Percentiles rank a stretch among this genome's conserved stretches.
These are phyloP conservation scores for Halcyon leucocephala DNA, from an alignment of 2,797 vertebrate genomes.

Conservation along the genomic window DNA sequence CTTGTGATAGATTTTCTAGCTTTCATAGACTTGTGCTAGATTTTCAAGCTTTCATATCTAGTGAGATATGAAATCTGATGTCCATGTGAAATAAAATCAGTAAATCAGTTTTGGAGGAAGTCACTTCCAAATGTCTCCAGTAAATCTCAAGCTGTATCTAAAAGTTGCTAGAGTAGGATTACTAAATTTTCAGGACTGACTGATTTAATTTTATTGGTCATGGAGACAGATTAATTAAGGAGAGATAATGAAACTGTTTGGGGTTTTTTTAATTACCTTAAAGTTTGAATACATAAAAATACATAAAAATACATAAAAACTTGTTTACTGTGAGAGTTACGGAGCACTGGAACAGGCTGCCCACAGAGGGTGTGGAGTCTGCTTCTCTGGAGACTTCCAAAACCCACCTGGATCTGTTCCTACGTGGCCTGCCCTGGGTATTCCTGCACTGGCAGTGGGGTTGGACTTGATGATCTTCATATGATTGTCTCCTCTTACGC, in stretches of 20 bases:
- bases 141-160: not conserved
- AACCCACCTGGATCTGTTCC: no score
- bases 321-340: no score
- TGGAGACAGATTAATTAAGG: not conserved
- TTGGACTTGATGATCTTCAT: not conserved
- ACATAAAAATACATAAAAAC: not conserved
- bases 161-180: not conserved
- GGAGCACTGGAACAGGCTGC: no score
- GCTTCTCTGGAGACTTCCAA: no score
- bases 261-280: not conserved
- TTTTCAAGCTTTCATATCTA: conserved; percentile 45
- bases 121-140: not conserved
- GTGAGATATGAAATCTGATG: not conserved
- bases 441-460: no score
- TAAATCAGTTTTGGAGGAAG: not conserved
- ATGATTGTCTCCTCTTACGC: not conserved
- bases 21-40: conserved; percentile 27
- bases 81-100: not conserved
- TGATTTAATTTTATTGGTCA: not conserved
- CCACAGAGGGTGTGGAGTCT: no score
- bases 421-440: no score
- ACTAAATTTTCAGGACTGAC: not conserved
- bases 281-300: not conserved
- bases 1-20: conserved; percentile 63
- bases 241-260: not conserved